These are phyloP conservation scores for Caerostris darwini DNA, from an alignment of 1,140 invertebrate species.

Conservation along the genomic window DNA sequence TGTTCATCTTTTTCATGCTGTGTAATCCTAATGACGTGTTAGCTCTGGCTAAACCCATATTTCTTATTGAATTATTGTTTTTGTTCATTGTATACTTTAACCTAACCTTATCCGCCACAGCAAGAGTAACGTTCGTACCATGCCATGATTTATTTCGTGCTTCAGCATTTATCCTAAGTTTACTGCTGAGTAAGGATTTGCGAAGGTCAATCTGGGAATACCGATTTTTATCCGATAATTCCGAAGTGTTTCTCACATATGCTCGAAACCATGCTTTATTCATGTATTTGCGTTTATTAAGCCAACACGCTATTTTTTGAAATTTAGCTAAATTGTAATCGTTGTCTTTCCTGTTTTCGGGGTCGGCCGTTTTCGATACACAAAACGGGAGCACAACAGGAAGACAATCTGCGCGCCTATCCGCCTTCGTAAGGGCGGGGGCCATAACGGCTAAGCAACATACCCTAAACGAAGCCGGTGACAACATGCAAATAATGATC, in stretches of 20 bases:
- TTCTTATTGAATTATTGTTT: conserved; percentile 49
- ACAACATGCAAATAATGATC: conserved; percentile 77
- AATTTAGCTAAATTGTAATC: conserved; percentile 27
- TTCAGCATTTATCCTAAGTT: conserved; percentile 33
- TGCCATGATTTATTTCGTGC: conserved; percentile 55
- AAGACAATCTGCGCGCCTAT: conserved; percentile 85
- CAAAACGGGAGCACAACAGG: conserved; percentile 73
- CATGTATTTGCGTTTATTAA: conserved; percentile 17
- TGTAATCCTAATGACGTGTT: conserved; percentile 67
- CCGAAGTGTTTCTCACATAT: neutral
- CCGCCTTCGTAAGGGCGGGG: conserved; percentile 87
- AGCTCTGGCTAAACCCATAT: conserved; percentile 75
- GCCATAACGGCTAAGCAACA: conserved; percentile 85
- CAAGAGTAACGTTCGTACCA: conserved; percentile 59
- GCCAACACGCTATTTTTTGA: neutral
- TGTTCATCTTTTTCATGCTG: conserved; percentile 62
- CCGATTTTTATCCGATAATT: conserved; percentile 48
- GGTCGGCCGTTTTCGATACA: conserved; percentile 34
- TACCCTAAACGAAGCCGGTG: conserved; percentile 76
- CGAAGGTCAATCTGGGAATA: conserved; percentile 24
- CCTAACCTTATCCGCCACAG: conserved; percentile 61
- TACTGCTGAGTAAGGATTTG: conserved; percentile 15
- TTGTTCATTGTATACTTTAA: conserved; percentile 75
- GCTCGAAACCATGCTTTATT: conserved; percentile 27
- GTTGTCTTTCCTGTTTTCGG: conserved; percentile 60